Evolutionary conservation across 2,113 vertebrate species (phyloP), one percentile per base, ranked within the genome.

Genomic region (Cephalopterus ornatus): DNA sequence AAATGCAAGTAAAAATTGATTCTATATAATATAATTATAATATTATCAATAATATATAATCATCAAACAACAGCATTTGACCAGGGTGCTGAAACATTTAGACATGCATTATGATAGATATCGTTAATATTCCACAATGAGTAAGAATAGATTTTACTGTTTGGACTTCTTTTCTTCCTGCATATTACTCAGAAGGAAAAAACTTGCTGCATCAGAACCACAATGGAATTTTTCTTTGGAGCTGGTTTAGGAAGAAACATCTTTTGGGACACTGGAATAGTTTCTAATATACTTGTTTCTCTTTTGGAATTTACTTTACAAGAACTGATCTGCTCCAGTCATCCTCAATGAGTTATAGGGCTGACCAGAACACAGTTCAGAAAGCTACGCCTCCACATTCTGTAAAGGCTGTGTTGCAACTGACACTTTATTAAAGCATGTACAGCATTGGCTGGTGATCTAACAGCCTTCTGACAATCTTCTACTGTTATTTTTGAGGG

Each of bases 401-500:
- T 70, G 14, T 62, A 79, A 79, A 85, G 10, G 6, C 11, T 85
- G 44, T 4, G 16, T 37, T 76, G 23, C 28, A 70, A 20, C 7
- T 88, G 41, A 4, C 53, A 58, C 65, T 84, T 73, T 58, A 37
- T 88, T 93, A 24, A 11, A 20, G 44, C 18, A 17, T 56, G 50
- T 12, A 74, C 21, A 80, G 28, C 24, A 37, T 3, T 26, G 27
- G 58, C 76, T 68, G 22, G 26, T 70, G 32, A 81, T 82, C 44
- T 89, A 35, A 90, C 46, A 59, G 62, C 37, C 33, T 92, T 83
- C 67, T 95, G 50, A 71, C 53, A 88, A 82, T 11, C 2, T 92
- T 88, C 50, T 56, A n/a, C 62, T 72, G n/a, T 63, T 78, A 65
- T 89, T 94, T 96, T 85, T 93, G 67, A 83, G 61, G 44, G 3